phyloP scores from a whole-genome alignment of 2,113 vertebrate genomes.

The Microtus ochrogaster region DNA sequence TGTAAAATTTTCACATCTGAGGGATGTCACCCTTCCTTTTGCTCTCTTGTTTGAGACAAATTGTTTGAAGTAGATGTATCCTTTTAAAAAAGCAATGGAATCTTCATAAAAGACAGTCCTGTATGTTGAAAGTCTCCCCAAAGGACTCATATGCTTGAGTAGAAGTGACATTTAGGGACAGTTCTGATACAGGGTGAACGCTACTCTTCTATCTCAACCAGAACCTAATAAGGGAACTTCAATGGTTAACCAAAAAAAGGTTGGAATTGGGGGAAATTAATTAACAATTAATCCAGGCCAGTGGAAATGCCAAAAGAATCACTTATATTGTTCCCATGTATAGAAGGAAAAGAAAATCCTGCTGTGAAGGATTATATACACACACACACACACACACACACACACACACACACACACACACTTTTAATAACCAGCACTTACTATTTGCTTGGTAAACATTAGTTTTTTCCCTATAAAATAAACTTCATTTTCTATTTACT shows the following conservation, averaged over 20 bases:
- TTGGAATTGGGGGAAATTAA: neutral
- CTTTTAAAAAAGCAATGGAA: neutral
- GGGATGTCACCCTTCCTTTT: neutral
- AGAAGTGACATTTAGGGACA: neutral
- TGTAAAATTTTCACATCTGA: neutral
- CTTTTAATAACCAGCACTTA: neutral
- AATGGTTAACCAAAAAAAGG: neutral
- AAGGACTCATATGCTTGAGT: neutral
- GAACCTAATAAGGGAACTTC: neutral
- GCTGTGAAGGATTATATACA: neutral
- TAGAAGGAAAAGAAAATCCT: neutral
- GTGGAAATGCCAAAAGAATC: neutral
- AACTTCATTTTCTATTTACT: neutral
- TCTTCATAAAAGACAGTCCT: neutral
- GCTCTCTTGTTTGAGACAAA: neutral
- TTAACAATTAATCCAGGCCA: neutral
- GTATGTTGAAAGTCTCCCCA: neutral
- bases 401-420: no score
- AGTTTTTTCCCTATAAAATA: neutral
- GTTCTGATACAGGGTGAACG: neutral
- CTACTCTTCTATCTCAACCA: neutral
- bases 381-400: no score
- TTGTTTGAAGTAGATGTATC: neutral
- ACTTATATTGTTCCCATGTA: neutral
- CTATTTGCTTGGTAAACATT: conserved; percentile 29